Evolutionary conservation across 2,888 invertebrate genomes (phyloP), one percentile per base, ranked within the genome.

Genomic region (Emesis castigata): DNA sequence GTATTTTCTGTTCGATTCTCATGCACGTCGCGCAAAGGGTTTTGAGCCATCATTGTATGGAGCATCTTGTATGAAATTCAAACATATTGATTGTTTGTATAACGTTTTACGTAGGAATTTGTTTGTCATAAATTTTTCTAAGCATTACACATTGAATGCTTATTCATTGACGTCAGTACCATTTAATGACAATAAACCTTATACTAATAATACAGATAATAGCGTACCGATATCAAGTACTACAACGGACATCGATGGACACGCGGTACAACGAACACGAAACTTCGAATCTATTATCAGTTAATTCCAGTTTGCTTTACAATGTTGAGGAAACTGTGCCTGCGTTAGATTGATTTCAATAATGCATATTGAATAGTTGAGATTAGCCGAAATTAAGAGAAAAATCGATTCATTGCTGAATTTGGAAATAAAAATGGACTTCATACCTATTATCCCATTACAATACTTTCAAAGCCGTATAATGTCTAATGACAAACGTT

Each of bases 121-220:
- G 62, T 14, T 11, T 26, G 22, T 26, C 62, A 6, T 22, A 62
- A 62, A 62, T 62, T 16, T 9, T 62, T 62, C 14, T 62, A 26
- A 62, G 20, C 26, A 29, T 3, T 62, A 62, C 62, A 62, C 26
- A 62, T 62, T 62, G 18, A 62, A 62, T 20, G 20, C 9, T 20
- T 22, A 62, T 62, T 62, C 62, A 62, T 5, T 62, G 20, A 26
- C 62, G 0, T 18, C 26, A 62, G 62, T 62, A 20, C 29, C 22
- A 62, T 62, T 6, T 62, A 62, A 62, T 62, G 62, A 20, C 62
- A 62, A 22, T 62, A 20, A 62, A 62, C 26, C 26, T 62, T 11
- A n/a, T 62, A 20, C 62, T n/a, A n/a, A n/a, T 61, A 18, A 18
- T 61, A 5, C 8, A 61, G 20, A 18, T 62, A 62, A 20, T 7